Evolutionary conservation across 2,888 invertebrate species (phyloP).

Genomic region (Villa cingulata): DNA sequence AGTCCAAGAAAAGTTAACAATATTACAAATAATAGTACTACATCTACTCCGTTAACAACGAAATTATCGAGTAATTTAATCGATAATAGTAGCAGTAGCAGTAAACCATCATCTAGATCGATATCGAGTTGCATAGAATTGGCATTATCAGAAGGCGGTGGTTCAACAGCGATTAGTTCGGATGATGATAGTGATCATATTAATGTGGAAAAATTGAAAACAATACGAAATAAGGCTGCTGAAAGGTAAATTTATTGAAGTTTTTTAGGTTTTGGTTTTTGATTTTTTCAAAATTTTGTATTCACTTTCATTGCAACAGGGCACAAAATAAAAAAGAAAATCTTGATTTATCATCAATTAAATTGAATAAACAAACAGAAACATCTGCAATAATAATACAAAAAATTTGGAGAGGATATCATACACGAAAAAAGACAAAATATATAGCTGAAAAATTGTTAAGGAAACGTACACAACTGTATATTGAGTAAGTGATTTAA

Average conservation of each 20-base stretch:
- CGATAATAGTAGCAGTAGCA: too few relatives aligned
- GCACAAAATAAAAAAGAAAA: slow-evolving; percentile 26
- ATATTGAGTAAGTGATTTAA: slow-evolving; percentile 54
- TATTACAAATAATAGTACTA: background rate
- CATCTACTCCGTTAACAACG: background rate
- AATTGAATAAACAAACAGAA: slow-evolving; percentile 27
- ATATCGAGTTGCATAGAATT: slow-evolving; percentile 17
- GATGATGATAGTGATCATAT: slow-evolving; percentile 52
- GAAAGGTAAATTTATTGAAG: too few relatives aligned
- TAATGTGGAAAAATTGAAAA: slow-evolving; percentile 51
- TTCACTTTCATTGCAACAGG: too few relatives aligned
- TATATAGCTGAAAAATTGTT: slow-evolving; percentile 52
- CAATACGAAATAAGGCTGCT: slow-evolving; percentile 48
- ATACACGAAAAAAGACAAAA: slow-evolving; percentile 49
- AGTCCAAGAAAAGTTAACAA: slow-evolving; percentile 28
- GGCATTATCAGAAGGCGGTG: background rate
- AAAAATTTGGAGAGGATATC: slow-evolving; percentile 75
- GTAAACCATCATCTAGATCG: slow-evolving; percentile 10
- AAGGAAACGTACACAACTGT: slow-evolving; percentile 63
- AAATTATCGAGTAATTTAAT: background rate
- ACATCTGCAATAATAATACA: slow-evolving; percentile 66
- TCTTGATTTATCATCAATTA: slow-evolving; percentile 18
- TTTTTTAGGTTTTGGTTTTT: background rate
- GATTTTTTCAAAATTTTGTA: too few relatives aligned
- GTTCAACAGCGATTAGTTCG: slow-evolving; percentile 28